Conservation (phyloP, 2,888 invertebrate genomes). For the Gari tellinella region DNA sequence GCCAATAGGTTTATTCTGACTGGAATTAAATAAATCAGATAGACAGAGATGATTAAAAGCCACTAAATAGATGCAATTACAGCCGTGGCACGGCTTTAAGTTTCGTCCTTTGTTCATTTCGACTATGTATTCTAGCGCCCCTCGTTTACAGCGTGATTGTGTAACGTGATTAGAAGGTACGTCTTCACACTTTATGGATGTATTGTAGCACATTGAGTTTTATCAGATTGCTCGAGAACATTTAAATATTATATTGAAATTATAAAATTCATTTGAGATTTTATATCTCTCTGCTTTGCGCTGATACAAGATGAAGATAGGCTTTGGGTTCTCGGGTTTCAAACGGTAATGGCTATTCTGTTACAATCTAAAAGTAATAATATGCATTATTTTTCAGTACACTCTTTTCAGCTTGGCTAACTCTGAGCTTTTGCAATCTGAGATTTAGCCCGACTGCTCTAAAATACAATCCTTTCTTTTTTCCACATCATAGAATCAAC, state of each 20-base stretch:
- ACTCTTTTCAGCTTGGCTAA: no score
- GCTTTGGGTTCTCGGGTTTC: slow-evolving; percentile 19
- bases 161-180: slow-evolving; percentile 18
- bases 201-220: slow-evolving; percentile 13
- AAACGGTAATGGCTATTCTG: slow-evolving; percentile 39
- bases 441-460: no score
- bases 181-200: slow-evolving; percentile 14
- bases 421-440: no score
- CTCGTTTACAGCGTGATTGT: slow-evolving; percentile 17
- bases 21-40: not conserved
- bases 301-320: slow-evolving; percentile 35
- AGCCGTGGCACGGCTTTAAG: not conserved
- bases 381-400: no score
- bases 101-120: slow-evolving; percentile 9
- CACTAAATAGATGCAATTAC: slow-evolving; percentile 10
- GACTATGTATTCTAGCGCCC: not conserved
- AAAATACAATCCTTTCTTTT: no score
- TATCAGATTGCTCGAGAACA: slow-evolving; percentile 33
- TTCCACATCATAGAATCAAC: no score
- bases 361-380: slow-evolving; percentile 3
- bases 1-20: no score
- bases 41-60: not conserved
- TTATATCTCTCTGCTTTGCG: slow-evolving; percentile 22
- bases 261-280: slow-evolving; percentile 43
- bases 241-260: slow-evolving; percentile 45